Conservation (phyloP, 2,113 vertebrate genomes). For the Salvelinus namaycush region DNA sequence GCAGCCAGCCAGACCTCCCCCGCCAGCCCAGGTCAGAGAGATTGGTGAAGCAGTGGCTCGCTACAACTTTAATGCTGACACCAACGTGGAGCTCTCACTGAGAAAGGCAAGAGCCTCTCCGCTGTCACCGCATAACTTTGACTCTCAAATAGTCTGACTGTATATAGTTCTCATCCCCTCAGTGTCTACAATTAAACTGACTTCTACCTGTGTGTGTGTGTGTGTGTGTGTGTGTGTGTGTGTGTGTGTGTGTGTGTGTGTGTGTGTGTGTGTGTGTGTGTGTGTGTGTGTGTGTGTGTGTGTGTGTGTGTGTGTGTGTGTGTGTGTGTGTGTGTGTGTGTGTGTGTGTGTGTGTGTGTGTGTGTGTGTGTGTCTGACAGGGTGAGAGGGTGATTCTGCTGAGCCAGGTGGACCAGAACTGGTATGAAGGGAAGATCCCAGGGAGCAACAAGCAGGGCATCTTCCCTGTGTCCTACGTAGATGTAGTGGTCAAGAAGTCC, state of each 20-base stretch:
- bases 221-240: neutral
- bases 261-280: neutral
- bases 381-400: conserved; percentile 84
- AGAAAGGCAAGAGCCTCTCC: conserved; percentile 76
- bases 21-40: conserved; percentile 81
- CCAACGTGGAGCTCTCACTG: conserved; percentile 85
- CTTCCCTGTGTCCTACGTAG: conserved; percentile 87
- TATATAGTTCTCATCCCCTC: too few species aligned
- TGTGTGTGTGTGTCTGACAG: conserved; percentile 53
- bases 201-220: neutral
- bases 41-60: conserved; percentile 87
- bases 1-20: conserved; percentile 83
- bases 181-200: neutral
- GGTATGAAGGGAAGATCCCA: conserved; percentile 86
- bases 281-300: neutral
- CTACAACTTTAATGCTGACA: conserved; percentile 87
- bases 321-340: neutral
- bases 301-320: neutral
- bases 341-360: neutral
- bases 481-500: conserved; percentile 67
- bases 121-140: neutral
- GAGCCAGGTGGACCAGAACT: conserved; percentile 87
- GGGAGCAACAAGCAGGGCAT: conserved; percentile 86
- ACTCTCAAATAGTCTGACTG: neutral
- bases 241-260: neutral